phyloP scores from a whole-genome alignment of 2,888 invertebrate genomes.

The Coenonympha arcania region DNA sequence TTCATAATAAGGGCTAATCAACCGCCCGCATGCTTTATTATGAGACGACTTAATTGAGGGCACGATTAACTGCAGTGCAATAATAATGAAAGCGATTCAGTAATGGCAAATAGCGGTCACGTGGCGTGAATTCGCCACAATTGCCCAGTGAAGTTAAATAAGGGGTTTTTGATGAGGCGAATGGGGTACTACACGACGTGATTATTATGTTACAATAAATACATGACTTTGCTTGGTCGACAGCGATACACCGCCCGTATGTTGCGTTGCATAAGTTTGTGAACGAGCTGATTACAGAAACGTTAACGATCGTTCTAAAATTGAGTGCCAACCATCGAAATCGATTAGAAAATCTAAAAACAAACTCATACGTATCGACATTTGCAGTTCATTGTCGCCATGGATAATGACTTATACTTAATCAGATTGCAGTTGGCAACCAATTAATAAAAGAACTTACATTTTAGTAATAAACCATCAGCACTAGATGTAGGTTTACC shows the following conservation, averaged over 20 bases:
- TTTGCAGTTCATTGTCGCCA: not conserved
- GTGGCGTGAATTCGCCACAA: slow-evolving; percentile 64
- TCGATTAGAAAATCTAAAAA: not conserved
- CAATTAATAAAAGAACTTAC: too few species aligned
- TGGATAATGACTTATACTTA: not conserved
- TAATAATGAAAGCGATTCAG: slow-evolving; percentile 56
- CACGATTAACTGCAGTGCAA: slow-evolving; percentile 60
- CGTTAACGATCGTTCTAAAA: not conserved
- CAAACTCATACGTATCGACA: not conserved
- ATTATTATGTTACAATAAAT: slow-evolving; percentile 43
- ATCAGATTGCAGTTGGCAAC: too few species aligned
- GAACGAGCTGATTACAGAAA: slow-evolving; percentile 5
- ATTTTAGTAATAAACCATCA: too few species aligned
- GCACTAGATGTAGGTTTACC: not conserved
- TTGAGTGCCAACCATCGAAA: not conserved
- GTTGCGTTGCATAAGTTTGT: slow-evolving; percentile 19
- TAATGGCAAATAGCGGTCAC: slow-evolving; percentile 68
- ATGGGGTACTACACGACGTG: slow-evolving; percentile 58
- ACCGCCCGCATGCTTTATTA: slow-evolving; percentile 57
- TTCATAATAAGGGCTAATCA: slow-evolving; percentile 32
- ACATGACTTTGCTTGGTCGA: slow-evolving; percentile 15
- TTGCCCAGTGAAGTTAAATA: slow-evolving; percentile 52
- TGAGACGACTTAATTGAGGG: slow-evolving; percentile 61
- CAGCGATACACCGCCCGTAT: slow-evolving; percentile 27
- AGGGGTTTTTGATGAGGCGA: slow-evolving; percentile 46